A percentile compares a stretch with the other conserved stretches of the same genome.
Conservation (phyloP, 1,140 invertebrate genomes). For the Papilio helenus region DNA sequence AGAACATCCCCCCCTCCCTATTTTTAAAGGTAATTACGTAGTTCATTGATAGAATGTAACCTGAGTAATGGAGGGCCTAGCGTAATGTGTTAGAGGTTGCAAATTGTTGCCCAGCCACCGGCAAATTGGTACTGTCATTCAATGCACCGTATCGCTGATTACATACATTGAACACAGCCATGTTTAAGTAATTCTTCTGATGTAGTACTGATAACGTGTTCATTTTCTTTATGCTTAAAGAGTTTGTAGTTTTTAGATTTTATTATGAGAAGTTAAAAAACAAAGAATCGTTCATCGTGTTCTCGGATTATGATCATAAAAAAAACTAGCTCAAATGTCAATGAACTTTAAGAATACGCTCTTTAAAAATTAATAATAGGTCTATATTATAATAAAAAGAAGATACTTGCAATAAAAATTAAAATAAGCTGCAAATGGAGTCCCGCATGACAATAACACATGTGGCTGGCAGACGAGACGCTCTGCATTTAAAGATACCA, state of each 20-base stretch:
- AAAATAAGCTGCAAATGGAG: neutral
- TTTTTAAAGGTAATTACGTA: conserved; percentile 44
- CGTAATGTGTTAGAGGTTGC: conserved; percentile 53
- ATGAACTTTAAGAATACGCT: neutral
- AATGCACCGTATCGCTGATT: conserved; percentile 34
- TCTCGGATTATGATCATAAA: neutral
- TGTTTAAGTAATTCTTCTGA: neutral
- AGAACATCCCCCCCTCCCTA: neutral
- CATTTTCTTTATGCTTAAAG: no score
- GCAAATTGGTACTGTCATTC: conserved; percentile 59
- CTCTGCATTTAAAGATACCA: conserved; percentile 3
- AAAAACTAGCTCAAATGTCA: neutral
- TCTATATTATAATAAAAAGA: neutral
- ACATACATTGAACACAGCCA: conserved; percentile 3
- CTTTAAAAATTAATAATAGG: neutral
- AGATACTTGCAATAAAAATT: neutral
- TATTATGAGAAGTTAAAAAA: neutral
- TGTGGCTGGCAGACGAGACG: neutral
- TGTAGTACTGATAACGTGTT: no score
- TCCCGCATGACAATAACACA: neutral
- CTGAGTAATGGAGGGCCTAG: conserved; percentile 27
- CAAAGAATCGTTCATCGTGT: neutral
- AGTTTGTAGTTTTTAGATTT: neutral
- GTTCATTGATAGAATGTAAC: conserved; percentile 53
- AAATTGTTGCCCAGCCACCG: conserved; percentile 71